A percentile compares a stretch with the other conserved stretches of the same genome.
Conservation (phyloP, 2,888 invertebrate species). For the Plebejus melissa region DNA sequence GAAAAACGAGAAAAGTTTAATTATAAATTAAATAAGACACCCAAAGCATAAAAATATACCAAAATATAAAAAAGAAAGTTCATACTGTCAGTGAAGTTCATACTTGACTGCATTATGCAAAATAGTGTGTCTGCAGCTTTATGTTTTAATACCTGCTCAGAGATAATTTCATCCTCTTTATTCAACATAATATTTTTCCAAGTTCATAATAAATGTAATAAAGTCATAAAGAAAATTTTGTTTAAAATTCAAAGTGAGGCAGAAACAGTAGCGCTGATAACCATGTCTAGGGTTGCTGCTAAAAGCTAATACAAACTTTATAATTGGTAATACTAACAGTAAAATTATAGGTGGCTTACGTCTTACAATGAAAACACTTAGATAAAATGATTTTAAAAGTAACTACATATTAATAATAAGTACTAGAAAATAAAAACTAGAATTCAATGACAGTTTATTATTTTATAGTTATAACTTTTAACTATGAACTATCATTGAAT, state of each 20-base stretch:
- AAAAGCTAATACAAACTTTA: neutral
- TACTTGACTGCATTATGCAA: neutral
- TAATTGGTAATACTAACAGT: neutral
- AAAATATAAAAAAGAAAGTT: neutral
- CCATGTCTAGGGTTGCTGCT: conserved; percentile 17
- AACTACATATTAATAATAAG: no score
- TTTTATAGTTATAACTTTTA: no score
- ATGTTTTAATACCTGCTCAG: neutral
- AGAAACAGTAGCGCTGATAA: conserved; percentile 18
- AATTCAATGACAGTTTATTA: no score
- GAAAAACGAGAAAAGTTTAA: no score
- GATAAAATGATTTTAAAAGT: no score
- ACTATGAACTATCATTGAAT: no score
- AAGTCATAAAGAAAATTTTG: conserved; percentile 25
- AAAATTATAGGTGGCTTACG: no score
- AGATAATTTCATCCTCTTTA: neutral
- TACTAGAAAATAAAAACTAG: no score
- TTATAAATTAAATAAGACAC: neutral
- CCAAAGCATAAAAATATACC: neutral
- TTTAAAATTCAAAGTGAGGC: conserved; percentile 25
- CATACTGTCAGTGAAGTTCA: neutral
- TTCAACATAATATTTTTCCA: conserved; percentile 17
- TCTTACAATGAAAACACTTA: no score
- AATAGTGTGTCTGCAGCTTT: neutral
- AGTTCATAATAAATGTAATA: conserved; percentile 27